Conservation (phyloP, 2,113 vertebrate genomes). For the Corvus hawaiiensis region DNA sequence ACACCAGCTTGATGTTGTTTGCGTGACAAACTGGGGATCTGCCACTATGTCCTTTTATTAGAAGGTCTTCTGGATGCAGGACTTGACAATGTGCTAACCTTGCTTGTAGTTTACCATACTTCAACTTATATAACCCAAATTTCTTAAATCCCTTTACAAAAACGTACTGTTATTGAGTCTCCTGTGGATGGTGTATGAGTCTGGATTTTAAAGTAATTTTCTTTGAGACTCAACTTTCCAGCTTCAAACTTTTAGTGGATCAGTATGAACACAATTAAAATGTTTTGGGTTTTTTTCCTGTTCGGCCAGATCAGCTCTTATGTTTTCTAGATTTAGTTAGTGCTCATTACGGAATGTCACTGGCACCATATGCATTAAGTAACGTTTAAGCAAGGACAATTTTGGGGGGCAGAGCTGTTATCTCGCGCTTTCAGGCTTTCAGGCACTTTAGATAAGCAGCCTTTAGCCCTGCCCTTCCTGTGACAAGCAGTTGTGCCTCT, state of each 20-base stretch:
- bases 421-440: constrained; percentile 7
- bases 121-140: not conserved
- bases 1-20: not conserved
- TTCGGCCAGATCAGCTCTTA: not conserved
- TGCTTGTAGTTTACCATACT: not conserved
- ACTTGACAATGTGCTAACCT: not conserved
- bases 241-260: not conserved
- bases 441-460: constrained; percentile 40
- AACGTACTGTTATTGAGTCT: not conserved
- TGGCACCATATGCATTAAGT: not conserved
- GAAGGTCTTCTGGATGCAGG: not conserved
- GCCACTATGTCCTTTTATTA: not conserved
- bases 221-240: not conserved
- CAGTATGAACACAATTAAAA: not conserved
- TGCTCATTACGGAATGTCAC: not conserved
- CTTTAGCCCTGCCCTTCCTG: constrained; percentile 50
- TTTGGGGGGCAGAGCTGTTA: not conserved
- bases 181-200: not conserved
- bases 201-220: not conserved
- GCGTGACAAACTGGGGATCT: not conserved
- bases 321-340: not conserved
- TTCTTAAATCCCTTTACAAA: not conserved
- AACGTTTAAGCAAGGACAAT: not conserved
- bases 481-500: not conserved
- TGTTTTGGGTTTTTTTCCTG: fast-evolving